Conservation (phyloP, 2,888 invertebrate species). For the Synergus japonicus region DNA sequence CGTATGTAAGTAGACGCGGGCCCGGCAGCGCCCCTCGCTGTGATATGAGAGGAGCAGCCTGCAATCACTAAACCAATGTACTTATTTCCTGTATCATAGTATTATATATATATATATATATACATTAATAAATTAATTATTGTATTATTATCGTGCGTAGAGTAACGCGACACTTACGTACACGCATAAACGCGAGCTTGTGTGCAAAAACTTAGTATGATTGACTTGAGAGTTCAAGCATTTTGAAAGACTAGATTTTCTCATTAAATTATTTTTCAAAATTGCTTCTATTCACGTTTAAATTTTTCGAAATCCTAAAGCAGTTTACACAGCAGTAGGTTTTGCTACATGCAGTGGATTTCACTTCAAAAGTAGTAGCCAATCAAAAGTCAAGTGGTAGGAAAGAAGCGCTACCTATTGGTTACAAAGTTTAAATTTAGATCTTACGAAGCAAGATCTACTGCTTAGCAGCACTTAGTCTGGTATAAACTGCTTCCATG, state of each 20-base stretch:
- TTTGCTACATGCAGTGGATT: no score
- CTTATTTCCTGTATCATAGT: slow-evolving; percentile 77
- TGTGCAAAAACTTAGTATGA: slow-evolving; percentile 17
- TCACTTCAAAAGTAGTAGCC: no score
- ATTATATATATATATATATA: slow-evolving; percentile 60
- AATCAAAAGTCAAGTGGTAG: no score
- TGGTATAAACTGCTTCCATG: no score
- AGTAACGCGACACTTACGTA: slow-evolving; percentile 48
- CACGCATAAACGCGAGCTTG: slow-evolving; percentile 44
- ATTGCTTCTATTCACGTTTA: background rate
- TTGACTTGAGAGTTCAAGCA: background rate
- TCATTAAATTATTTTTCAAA: background rate
- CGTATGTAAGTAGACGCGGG: slow-evolving; percentile 72
- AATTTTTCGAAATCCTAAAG: background rate
- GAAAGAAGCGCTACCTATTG: no score
- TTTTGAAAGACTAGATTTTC: background rate
- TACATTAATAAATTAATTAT: slow-evolving; percentile 67
- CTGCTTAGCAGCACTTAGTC: no score
- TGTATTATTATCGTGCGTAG: slow-evolving; percentile 61
- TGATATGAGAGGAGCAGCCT: slow-evolving; percentile 78
- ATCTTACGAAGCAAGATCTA: no score
- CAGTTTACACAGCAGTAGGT: no score
- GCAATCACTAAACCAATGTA: slow-evolving; percentile 78
- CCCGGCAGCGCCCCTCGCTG: slow-evolving; percentile 78
- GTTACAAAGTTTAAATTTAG: no score